These are phyloP conservation scores for Lethocerus indicus DNA, from an alignment of 1,140 invertebrate genomes.

Conservation along the genomic window DNA sequence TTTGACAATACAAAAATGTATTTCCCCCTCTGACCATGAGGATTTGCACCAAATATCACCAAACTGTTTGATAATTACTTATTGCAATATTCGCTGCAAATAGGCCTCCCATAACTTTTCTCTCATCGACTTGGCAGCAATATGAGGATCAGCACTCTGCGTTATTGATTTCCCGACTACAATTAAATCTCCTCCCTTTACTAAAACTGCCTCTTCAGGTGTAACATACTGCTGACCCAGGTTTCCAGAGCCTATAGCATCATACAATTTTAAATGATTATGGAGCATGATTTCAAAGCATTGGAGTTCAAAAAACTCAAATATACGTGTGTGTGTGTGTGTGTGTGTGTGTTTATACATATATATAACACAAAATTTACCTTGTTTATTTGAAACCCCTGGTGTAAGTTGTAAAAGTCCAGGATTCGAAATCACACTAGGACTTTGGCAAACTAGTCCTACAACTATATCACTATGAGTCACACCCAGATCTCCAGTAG, in stretches of 20 bases:
- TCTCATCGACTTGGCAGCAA: too few species aligned
- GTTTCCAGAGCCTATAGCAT: slow-evolving; percentile 24
- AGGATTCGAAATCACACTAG: slow-evolving; percentile 39
- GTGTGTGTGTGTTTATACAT: too few species aligned
- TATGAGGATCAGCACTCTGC: slow-evolving; percentile 7
- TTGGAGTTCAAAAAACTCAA: too few species aligned
- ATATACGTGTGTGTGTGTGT: too few species aligned
- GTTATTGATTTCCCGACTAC: slow-evolving; percentile 89
- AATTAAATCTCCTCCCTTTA: slow-evolving; percentile 73
- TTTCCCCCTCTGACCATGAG: too few species aligned
- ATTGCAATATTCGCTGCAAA: too few species aligned
- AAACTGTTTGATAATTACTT: too few species aligned
- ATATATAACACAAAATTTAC: neutral
- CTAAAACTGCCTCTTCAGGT: slow-evolving; percentile 58
- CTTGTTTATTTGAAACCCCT: slow-evolving; percentile 52
- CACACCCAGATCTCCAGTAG: slow-evolving; percentile 44
- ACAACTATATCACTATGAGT: slow-evolving; percentile 51
- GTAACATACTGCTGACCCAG: slow-evolving; percentile 66
- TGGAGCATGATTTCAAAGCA: too few species aligned
- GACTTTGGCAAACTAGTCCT: slow-evolving; percentile 79
- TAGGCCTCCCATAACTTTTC: too few species aligned
- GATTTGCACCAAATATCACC: too few species aligned
- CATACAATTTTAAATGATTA: too few species aligned
- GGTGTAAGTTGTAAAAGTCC: slow-evolving; percentile 76
- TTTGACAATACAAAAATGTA: too few species aligned